phyloP scores from a whole-genome alignment of 2,888 invertebrate species.

The Therioaphis trifolii region DNA sequence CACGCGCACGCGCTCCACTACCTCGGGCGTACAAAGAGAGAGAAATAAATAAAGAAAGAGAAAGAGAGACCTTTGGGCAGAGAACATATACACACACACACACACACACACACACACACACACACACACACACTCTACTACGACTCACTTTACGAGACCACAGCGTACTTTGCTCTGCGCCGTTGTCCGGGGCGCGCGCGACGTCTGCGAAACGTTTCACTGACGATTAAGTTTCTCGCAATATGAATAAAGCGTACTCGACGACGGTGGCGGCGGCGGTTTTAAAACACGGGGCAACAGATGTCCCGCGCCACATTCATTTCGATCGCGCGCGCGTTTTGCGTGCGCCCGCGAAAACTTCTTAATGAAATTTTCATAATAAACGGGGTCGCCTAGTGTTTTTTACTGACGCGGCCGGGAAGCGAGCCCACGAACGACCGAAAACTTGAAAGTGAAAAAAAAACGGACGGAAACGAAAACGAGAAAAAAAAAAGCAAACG shows the following conservation, averaged over 20 bases:
- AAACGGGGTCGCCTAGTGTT: constrained; percentile 45
- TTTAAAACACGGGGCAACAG: constrained; percentile 58
- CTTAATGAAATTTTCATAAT: constrained; percentile 61
- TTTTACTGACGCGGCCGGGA: neutral
- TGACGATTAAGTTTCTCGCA: constrained; percentile 56
- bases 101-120: too few relatives aligned
- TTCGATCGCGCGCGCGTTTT: constrained; percentile 29
- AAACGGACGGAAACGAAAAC: too few relatives aligned
- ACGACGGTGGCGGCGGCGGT: constrained; percentile 9
- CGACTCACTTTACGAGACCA: neutral
- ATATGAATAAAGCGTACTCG: constrained; percentile 34
- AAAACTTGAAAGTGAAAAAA: neutral
- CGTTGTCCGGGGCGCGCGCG: neutral
- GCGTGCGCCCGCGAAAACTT: constrained; percentile 53
- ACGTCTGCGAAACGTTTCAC: constrained; percentile 47
- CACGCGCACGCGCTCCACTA: neutral
- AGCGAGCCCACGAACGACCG: neutral
- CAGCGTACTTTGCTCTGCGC: neutral
- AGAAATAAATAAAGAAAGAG: too few relatives aligned
- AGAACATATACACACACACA: too few relatives aligned
- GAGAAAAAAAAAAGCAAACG: too few relatives aligned
- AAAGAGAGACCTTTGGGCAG: too few relatives aligned
- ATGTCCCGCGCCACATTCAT: constrained; percentile 47
- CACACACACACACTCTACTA: neutral
- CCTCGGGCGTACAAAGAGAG: too few relatives aligned